Base-by-base conservation (phyloP, 2,113 vertebrate genomes). In the Lampris megalopsis region DNA sequence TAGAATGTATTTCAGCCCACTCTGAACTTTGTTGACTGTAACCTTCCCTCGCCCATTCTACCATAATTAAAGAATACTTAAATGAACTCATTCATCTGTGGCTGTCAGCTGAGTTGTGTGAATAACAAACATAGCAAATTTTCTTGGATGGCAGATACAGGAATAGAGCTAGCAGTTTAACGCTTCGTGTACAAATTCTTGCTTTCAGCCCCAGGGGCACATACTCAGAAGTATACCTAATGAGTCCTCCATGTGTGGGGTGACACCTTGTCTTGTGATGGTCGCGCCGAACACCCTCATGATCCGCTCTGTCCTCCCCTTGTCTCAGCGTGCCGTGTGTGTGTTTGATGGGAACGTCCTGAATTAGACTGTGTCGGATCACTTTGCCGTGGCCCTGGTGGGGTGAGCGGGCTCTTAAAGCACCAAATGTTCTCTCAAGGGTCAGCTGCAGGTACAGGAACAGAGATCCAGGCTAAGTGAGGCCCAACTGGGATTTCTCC, bases 211-310 rank as follows among this genome's bases (percentile, higher is more conserved):
- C 1, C 9, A 24, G 41, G 49, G 49, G 4, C 24, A 3, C 10
- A 63, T 41, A n/a, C 49, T 9, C 38, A 13, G 6, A 24, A 59
- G 9, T 50, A 48, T 82, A 63, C 6, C 35, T 75, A 75, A 87
- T 84, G 54, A 43, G 3, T 65, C 65, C 71, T 77, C 3, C 56
- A 13, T 63, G 56, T 6, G 1, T 45, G 60, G 62, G 10, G 40
- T 76, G 50, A 63, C n/a, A 37, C 3, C 53, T 3, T 5, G 70
- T 86, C 80, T 58, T 80, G 67, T 86, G 84, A 88, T 52, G 37
- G 48, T 45, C 38, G 50, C 37, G n/a, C 67, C 53, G 3, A 80
- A 82, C 76, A 54, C 24, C 24, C 24, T 24, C 24, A 24, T 24
- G 24, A 2, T 7, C 48, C 13, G 3, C 3, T 68, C 79, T 75